Base-by-base conservation (phyloP, 2,888 invertebrate genomes). In the Tetropium fuscum region DNA sequence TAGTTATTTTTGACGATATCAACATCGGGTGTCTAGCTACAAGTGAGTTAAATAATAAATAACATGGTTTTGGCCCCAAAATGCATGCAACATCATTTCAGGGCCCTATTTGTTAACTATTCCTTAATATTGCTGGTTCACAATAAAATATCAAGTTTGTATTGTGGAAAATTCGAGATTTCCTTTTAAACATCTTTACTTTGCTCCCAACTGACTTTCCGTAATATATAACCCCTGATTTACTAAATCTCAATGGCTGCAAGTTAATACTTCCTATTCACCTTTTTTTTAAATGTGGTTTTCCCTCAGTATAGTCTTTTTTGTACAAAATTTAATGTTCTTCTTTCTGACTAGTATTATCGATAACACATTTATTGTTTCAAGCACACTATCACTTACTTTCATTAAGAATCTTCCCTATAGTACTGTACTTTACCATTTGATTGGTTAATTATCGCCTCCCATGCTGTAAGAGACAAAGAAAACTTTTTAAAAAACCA, bases 391-490 rank as follows among this genome's bases (percentile, higher is more conserved):
- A 53, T 60, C 60, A 62, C 65, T 69, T 48, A 53, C 55, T 32
- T 41, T 47, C 44, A 58, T 73, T 73, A 74, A 80, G 82, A 83
- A 75, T 85, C 84, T 75, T 86, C 87, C 74, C 82, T 84, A 75
- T 87, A 88, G 81, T 85, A 86, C 76, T 85, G 83, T 62, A 87
- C 85, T 77, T 84, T 84, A 64, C 83, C 83, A 43, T 79, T 75
- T 47, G 80, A 64, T 59, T 78, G 74, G 53, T 86, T 85, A 76
- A 88, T 81, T 74, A 90, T 85, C 7, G 66, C 59, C 74, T 90
- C 91, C 92, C 92, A 92, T 55, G 91, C 92, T 92, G 85, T 45
- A 84, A n/a, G n/a, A n/a, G n/a, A n/a, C n/a, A n/a, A n/a, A n/a
- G n/a, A n/a, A n/a, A n/a, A n/a, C n/a, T n/a, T n/a, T n/a, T n/a